Evolutionary conservation across 2,888 invertebrate species (phyloP).

Genomic region (Anodontia alba): DNA sequence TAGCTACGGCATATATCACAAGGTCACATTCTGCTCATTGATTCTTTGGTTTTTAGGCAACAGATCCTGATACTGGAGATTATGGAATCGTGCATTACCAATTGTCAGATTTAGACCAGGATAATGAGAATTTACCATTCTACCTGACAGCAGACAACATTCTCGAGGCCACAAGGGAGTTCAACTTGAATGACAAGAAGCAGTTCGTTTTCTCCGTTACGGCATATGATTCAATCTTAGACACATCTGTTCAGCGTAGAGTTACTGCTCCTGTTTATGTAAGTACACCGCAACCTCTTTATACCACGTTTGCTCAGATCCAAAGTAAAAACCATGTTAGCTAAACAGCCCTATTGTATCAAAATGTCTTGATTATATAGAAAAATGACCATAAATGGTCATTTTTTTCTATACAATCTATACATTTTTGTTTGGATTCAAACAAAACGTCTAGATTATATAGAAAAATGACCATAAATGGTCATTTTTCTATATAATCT

Average conservation of each 20-base stretch:
- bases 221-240: conserved; percentile 54
- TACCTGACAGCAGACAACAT: conserved; percentile 39
- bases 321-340: too few species aligned
- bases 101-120: conserved; percentile 30
- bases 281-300: conserved; percentile 37
- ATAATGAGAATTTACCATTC: conserved; percentile 48
- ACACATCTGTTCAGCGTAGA: conserved; percentile 3
- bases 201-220: conserved; percentile 60
- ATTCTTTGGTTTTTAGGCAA: conserved; percentile 55
- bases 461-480: too few species aligned
- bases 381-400: too few species aligned
- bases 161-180: conserved; percentile 42
- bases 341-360: too few species aligned
- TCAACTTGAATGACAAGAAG: conserved; percentile 34
- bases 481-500: too few species aligned
- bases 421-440: too few species aligned
- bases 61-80: conserved; percentile 59
- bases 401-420: too few species aligned
- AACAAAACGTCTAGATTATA: too few species aligned
- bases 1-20: too few species aligned
- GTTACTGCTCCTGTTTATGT: conserved; percentile 58
- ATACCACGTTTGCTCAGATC: too few species aligned
- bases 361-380: too few species aligned
- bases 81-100: conserved; percentile 61
- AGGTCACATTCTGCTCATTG: too few species aligned